phyloP scores from a whole-genome alignment of 1,140 invertebrate genomes.

The Lysiphlebus fabarum region DNA sequence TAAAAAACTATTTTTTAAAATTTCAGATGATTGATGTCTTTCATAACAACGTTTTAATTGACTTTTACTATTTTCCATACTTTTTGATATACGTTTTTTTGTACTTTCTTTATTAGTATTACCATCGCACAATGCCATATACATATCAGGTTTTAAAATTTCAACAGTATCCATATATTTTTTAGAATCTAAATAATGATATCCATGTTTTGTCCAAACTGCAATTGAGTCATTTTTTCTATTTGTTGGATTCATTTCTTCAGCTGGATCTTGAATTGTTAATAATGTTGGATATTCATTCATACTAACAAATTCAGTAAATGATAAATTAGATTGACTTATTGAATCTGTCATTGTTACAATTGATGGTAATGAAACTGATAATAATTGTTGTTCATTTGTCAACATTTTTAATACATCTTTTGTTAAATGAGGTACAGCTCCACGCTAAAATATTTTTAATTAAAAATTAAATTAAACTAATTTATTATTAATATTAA shows the following conservation, averaged over 20 bases:
- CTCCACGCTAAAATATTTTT: too few relatives aligned
- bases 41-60: slow-evolving; percentile 63
- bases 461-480: too few relatives aligned
- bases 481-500: too few relatives aligned
- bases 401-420: slow-evolving; percentile 63
- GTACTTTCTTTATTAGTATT: slow-evolving; percentile 67
- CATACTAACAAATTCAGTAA: slow-evolving; percentile 61
- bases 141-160: slow-evolving; percentile 73
- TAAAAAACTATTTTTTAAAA: slow-evolving; percentile 53
- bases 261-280: slow-evolving; percentile 65
- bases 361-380: slow-evolving; percentile 59
- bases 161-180: slow-evolving; percentile 75
- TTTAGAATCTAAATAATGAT: slow-evolving; percentile 61
- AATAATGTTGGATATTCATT: slow-evolving; percentile 61
- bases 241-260: slow-evolving; percentile 61
- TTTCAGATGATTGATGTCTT: slow-evolving; percentile 56
- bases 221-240: slow-evolving; percentile 66
- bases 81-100: slow-evolving; percentile 67
- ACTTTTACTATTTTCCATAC: slow-evolving; percentile 60
- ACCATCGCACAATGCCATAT: slow-evolving; percentile 76
- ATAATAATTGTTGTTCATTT: slow-evolving; percentile 54
- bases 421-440: slow-evolving; percentile 63
- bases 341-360: slow-evolving; percentile 57
- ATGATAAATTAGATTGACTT: slow-evolving; percentile 50
- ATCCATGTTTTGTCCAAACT: slow-evolving; percentile 71